Conservation (phyloP, 92 coral and sea anemone genomes). For the Chrysogorgia sp. region DNA sequence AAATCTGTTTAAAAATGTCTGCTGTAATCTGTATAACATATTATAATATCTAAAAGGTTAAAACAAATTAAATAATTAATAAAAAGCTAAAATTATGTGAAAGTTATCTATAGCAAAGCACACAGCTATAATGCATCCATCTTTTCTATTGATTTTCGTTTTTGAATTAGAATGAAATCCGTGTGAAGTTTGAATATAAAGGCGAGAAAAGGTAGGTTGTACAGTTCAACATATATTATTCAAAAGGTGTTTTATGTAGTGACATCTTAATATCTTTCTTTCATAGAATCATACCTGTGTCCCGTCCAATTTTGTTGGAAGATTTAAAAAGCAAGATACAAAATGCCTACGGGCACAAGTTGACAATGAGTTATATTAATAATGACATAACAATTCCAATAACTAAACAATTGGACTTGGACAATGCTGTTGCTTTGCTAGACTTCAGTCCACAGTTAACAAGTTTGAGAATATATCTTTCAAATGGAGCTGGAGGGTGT, state of each 20-base stretch:
- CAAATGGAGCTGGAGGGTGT: slow-evolving; percentile 42
- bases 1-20: too few species aligned
- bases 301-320: slow-evolving; percentile 84
- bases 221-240: not conserved
- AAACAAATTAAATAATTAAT: too few species aligned
- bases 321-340: slow-evolving; percentile 79
- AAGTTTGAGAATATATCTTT: slow-evolving; percentile 82
- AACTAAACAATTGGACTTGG: slow-evolving; percentile 88
- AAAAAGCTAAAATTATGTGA: too few species aligned
- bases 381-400: slow-evolving; percentile 94
- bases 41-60: too few species aligned
- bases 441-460: slow-evolving; percentile 93
- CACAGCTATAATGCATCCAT: too few species aligned
- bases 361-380: slow-evolving; percentile 92
- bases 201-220: slow-evolving; percentile 85
- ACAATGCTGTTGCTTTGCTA: slow-evolving; percentile 90
- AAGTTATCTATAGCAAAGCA: too few species aligned
- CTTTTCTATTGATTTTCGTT: too few species aligned
- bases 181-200: slow-evolving; percentile 93
- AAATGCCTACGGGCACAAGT: slow-evolving; percentile 93
- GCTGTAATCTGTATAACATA: too few species aligned
- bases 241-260: too few species aligned
- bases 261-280: not conserved
- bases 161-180: slow-evolving; percentile 70
- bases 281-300: slow-evolving; percentile 84